Base-by-base conservation (phyloP, 2,888 invertebrate species). In the Tetranychus truncatus region DNA sequence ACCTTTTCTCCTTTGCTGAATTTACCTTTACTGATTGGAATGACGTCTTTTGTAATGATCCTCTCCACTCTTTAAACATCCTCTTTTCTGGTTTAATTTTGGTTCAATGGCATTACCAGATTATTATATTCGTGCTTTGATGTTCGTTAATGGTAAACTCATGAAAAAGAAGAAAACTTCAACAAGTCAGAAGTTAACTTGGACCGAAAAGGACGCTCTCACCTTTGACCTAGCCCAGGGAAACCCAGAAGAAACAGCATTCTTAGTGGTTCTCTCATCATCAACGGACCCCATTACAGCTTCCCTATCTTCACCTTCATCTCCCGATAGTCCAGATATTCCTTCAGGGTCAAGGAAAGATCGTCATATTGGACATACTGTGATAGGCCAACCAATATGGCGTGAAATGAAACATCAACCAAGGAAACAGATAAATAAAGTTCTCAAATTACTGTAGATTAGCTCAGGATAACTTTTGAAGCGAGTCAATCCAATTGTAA, bases 131-230 rank as follows among this genome's bases (percentile, higher is more conserved):
- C 21, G 75, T 7, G 75, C 75, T 11, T 44, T 77, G 44, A 74
- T 76, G 72, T 77, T 76, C 45, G 67, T 71, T 45, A 76, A 76
- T 66, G 77, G 77, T 18, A 76, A 76, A 71, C 65, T 77, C 3
- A 74, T 74, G n/a, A 76, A 76, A 69, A 76, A 77, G 74, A 77
- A 76, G 67, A 77, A 77, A 69, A 76, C 77, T 8, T n/a, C 73
- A 4, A 18, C 55, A 45, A 77, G 73, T 21, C 45, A 66, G 18
- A 77, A 76, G 45, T 21, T 77, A 44, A 24, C 45, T 18, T 77
- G 77, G 77, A 72, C 71, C 6, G 75, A 75, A 18, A 72, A 75
- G 45, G 77, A 75, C 20, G 71, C 55, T 1, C 21, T 77, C 9
- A 75, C 75, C 34, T 77, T 77, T 67, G 77, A 77, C 55, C 45